Conservation (phyloP, 2,888 invertebrate genomes). For the Heliconius ethilla region DNA sequence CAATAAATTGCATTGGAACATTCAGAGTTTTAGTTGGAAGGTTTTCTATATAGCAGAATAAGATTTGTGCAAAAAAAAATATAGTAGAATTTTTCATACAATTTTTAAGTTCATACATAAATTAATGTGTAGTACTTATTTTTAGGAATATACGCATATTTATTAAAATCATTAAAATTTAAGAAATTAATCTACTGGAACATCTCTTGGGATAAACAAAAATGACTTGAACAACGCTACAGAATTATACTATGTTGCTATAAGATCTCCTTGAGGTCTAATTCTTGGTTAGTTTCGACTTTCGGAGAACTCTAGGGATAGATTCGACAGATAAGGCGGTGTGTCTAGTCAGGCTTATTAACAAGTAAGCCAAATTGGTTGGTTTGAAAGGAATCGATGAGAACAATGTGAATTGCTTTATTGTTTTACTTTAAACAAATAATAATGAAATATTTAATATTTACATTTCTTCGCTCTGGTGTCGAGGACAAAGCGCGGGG, state of each 20-base stretch:
- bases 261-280: conserved; percentile 41
- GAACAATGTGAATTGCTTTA: background rate
- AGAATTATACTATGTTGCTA: conserved; percentile 33
- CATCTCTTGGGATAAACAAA: conserved; percentile 28
- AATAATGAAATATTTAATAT: too few relatives aligned
- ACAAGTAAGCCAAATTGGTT: conserved; percentile 44
- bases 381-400: conserved; percentile 29
- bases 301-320: conserved; percentile 40
- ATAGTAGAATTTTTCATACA: background rate
- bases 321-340: conserved; percentile 39
- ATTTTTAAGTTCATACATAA: background rate
- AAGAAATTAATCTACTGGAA: conserved; percentile 34
- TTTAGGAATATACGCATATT: background rate
- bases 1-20: conserved; percentile 10
- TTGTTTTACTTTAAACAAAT: too few relatives aligned
- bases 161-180: background rate
- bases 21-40: background rate
- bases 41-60: background rate
- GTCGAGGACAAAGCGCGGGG: too few relatives aligned
- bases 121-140: too few relatives aligned
- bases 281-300: conserved; percentile 43
- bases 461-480: too few relatives aligned
- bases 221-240: conserved; percentile 34
- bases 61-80: background rate
- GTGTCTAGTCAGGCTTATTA: conserved; percentile 45